Conservation (phyloP, 2,888 invertebrate genomes). For the Eupithecia inturbata region DNA sequence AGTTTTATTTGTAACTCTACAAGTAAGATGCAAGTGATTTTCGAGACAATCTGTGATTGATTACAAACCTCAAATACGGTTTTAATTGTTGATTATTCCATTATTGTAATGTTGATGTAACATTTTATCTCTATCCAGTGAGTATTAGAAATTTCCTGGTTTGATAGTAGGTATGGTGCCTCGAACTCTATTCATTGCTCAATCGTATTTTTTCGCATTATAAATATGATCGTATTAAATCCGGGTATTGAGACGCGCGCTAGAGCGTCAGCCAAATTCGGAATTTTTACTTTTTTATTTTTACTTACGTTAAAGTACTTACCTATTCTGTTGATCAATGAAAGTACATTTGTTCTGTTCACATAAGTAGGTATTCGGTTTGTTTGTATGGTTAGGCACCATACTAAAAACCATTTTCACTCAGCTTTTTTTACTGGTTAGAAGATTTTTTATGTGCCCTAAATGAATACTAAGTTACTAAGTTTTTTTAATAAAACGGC, state of each 20-base stretch:
- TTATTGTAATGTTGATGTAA: conserved; percentile 21
- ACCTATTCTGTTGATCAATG: too few relatives aligned
- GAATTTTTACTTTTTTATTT: too few relatives aligned
- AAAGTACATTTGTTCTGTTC: too few relatives aligned
- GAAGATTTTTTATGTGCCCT: not conserved
- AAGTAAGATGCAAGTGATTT: conserved; percentile 28
- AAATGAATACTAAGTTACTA: conserved; percentile 18
- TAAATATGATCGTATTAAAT: not conserved
- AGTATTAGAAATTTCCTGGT: not conserved
- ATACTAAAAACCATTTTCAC: not conserved
- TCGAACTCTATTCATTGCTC: not conserved
- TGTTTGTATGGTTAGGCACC: too few relatives aligned
- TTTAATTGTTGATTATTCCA: conserved; percentile 29
- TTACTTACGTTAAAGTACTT: too few relatives aligned
- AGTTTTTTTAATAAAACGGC: conserved; percentile 61
- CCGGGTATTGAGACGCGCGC: too few relatives aligned
- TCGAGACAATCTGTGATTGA: conserved; percentile 37
- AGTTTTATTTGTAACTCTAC: conserved; percentile 31
- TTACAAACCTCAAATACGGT: conserved; percentile 23
- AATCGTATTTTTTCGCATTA: not conserved
- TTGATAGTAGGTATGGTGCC: not conserved
- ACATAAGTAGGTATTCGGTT: too few relatives aligned
- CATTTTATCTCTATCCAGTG: conserved; percentile 8
- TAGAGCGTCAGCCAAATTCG: too few relatives aligned
- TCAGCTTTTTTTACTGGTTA: not conserved